Conservation (phyloP, 2,113 vertebrate genomes). For the Lathamus discolor region DNA sequence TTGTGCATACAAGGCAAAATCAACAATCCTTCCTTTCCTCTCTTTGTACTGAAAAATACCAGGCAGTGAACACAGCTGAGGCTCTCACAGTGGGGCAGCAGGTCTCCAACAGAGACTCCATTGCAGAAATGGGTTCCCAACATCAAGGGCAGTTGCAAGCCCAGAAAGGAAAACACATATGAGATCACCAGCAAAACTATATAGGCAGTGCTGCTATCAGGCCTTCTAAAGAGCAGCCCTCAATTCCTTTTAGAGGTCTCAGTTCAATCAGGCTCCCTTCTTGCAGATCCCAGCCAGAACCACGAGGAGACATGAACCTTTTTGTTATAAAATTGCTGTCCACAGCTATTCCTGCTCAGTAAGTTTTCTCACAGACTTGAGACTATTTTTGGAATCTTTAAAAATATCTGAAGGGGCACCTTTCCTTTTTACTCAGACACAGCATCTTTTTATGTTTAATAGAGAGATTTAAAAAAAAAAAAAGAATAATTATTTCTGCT, state of each 20-base stretch:
- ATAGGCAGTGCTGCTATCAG: not conserved
- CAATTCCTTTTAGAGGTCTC: slow-evolving; percentile 24
- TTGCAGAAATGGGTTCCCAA: not conserved
- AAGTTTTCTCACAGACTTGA: slow-evolving; percentile 38
- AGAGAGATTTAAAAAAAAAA: not conserved
- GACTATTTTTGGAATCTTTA: slow-evolving; percentile 58
- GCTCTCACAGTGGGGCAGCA: not conserved
- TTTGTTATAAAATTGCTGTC: not conserved
- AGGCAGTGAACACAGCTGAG: not conserved
- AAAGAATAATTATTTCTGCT: slow-evolving; percentile 31
- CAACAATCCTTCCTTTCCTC: not conserved
- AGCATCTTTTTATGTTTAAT: slow-evolving; percentile 66
- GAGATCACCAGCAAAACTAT: not conserved
- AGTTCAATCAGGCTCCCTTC: not conserved
- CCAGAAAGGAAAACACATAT: not conserved
- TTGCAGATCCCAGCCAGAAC: not conserved
- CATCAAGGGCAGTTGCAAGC: not conserved
- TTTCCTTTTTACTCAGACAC: slow-evolving; percentile 44
- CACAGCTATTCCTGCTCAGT: not conserved
- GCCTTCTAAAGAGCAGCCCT: not conserved
- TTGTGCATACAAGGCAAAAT: slow-evolving; percentile 46
- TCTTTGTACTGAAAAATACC: not conserved
- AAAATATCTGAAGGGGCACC: slow-evolving; percentile 64
- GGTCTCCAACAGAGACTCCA: not conserved
- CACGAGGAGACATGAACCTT: not conserved